Conservation (phyloP, 2,888 invertebrate species). For the Lamellibrachia columna region DNA sequence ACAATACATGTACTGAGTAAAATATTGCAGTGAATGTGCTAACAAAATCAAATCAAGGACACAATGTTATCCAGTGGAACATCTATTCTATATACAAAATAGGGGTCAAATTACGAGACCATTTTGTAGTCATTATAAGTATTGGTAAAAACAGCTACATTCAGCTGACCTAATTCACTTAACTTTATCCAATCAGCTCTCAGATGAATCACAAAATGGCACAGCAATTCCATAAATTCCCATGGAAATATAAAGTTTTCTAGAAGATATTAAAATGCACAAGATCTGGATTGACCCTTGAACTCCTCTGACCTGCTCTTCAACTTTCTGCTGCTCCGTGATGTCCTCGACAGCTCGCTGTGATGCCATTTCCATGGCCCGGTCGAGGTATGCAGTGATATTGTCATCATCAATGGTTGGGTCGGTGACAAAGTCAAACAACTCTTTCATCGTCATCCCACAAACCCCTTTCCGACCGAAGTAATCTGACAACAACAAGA, state of each 20-base stretch:
- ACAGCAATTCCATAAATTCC: not conserved
- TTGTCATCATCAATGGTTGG: slow-evolving; percentile 82
- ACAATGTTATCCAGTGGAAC: too few relatives aligned
- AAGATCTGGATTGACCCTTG: not conserved
- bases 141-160: too few relatives aligned
- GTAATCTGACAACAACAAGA: slow-evolving; percentile 72
- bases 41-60: not conserved
- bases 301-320: slow-evolving; percentile 74
- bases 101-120: too few relatives aligned
- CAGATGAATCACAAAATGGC: too few relatives aligned
- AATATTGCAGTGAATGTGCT: not conserved
- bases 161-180: too few relatives aligned
- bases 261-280: not conserved
- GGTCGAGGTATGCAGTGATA: slow-evolving; percentile 71
- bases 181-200: too few relatives aligned
- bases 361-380: slow-evolving; percentile 55
- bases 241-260: not conserved
- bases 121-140: too few relatives aligned
- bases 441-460: slow-evolving; percentile 88
- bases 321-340: slow-evolving; percentile 78
- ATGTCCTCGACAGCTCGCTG: slow-evolving; percentile 70
- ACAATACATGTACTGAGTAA: too few relatives aligned
- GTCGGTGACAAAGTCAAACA: slow-evolving; percentile 97
- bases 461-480: slow-evolving; percentile 86
- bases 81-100: too few relatives aligned